phyloP scores from a whole-genome alignment of 2,888 invertebrate genomes.

The Epinotia demarniana region DNA sequence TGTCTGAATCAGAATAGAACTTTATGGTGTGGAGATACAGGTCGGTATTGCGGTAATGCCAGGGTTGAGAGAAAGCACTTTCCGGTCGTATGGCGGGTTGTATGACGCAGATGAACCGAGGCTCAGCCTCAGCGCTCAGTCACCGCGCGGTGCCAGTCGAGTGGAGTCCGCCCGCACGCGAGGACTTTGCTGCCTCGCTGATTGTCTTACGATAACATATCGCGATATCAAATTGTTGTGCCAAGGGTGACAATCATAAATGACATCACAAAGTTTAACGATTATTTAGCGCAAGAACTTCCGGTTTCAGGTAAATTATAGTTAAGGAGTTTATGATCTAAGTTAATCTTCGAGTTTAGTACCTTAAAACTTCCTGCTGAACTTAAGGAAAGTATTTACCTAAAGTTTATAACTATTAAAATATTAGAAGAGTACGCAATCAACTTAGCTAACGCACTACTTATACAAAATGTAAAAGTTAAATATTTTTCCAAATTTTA shows the following conservation, averaged over 20 bases:
- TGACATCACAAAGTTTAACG: constrained; percentile 59
- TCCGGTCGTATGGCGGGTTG: constrained; percentile 74
- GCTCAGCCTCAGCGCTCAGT: constrained; percentile 54
- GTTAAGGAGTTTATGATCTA: constrained; percentile 8
- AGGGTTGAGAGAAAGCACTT: constrained; percentile 79
- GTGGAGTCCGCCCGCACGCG: constrained; percentile 65
- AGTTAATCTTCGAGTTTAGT: background rate
- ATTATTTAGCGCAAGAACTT: constrained; percentile 51
- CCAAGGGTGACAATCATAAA: constrained; percentile 55
- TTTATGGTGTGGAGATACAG: constrained; percentile 63
- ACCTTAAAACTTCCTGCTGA: background rate
- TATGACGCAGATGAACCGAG: constrained; percentile 80
- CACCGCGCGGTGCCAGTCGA: constrained; percentile 64
- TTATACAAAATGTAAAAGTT: background rate
- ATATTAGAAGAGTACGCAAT: background rate
- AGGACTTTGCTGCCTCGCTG: constrained; percentile 58
- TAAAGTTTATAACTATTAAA: background rate
- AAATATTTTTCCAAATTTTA: background rate
- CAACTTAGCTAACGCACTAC: background rate
- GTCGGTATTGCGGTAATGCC: constrained; percentile 57
- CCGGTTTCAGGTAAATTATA: constrained; percentile 53
- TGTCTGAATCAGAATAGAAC: constrained; percentile 54
- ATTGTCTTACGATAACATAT: constrained; percentile 46
- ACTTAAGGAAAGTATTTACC: background rate
- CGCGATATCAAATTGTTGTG: constrained; percentile 59